phyloP scores from a whole-genome alignment of 2,797 vertebrate genomes.

The Carduelis carduelis region DNA sequence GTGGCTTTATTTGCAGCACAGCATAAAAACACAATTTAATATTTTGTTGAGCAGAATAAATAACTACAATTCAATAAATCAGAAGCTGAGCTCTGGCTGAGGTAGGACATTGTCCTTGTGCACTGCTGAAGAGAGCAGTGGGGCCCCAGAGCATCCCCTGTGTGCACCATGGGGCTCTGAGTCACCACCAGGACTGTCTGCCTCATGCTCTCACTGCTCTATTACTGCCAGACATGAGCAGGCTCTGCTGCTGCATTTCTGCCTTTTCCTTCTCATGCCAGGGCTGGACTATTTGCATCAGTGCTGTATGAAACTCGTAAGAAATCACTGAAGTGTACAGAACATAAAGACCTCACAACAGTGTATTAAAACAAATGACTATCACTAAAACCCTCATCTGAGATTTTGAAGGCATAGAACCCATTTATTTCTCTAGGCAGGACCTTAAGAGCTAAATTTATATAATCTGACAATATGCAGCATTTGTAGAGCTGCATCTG shows the following conservation, averaged over 20 bases:
- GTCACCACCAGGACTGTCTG: fast-evolving
- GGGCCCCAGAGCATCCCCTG: not conserved
- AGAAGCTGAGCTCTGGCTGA: not conserved
- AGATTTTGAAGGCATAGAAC: not conserved
- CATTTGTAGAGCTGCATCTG: not conserved
- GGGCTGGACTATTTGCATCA: not conserved
- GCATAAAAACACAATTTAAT: not conserved
- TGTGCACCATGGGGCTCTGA: not conserved
- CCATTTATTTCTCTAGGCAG: not conserved
- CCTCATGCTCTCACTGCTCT: not conserved
- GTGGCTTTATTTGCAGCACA: not conserved
- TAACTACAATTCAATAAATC: not conserved
- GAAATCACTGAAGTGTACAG: not conserved
- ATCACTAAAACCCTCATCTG: not conserved
- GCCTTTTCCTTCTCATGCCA: not conserved
- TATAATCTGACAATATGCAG: not conserved
- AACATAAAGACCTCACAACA: not conserved
- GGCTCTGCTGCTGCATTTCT: not conserved
- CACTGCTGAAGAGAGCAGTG: not conserved
- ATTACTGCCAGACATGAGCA: not conserved
- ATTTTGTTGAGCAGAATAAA: not conserved
- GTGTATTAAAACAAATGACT: not conserved
- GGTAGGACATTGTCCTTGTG: not conserved
- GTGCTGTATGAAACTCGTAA: not conserved
- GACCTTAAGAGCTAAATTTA: not conserved